Base-by-base conservation (phyloP, 2,888 invertebrate genomes). In the Heliconius cydno region DNA sequence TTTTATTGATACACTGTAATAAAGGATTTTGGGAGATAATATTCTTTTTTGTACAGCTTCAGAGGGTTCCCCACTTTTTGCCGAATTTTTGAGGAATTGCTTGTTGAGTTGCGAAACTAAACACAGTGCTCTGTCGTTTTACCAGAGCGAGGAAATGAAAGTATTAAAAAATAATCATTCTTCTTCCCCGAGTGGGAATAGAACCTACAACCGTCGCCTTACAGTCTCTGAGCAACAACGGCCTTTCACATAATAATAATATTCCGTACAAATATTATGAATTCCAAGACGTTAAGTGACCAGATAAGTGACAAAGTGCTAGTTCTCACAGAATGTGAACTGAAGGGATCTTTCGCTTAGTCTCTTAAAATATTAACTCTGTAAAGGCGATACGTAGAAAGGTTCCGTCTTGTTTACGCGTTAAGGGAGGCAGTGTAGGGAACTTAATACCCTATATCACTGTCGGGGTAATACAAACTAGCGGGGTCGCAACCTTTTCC, bases 381-480 rank as follows among this genome's bases (percentile, higher is more conserved):
- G 91, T 87, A 87, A 92, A 92, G 93, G 93, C 88, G 91, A 93
- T 92, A 92, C 92, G 92, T 89, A 91, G 94, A 94, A 92, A 93
- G 94, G 93, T 92, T 92, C 91, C 90, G 91, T 92, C 94, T 93
- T 94, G 94, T 94, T 94, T 94, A 94, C 94, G 92, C 91, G 93
- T 92, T 93, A 91, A 92, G 93, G 93, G 94, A 92, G 92, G 92
- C 89, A 89, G 91, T 90, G 91, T 90, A 91, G 91, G 93, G 92
- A 92, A 92, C 94, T 94, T 94, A 94, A 94, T 94, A 92, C 92
- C 93, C 94, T 94, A 93, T 94, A 94, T 95, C 94, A 95, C 93
- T 94, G 94, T 92, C 93, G 91, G 92, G 90, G 91, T 91, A 92
- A 93, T 92, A 92, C 93, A 93, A 94, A 94, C 93, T 94, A 92